Percentiles rank a stretch among this genome's conserved stretches.
These are phyloP conservation scores for Montipora efflorescens DNA, from an alignment of 64 coral and sea anemone genomes.

Conservation along the genomic window DNA sequence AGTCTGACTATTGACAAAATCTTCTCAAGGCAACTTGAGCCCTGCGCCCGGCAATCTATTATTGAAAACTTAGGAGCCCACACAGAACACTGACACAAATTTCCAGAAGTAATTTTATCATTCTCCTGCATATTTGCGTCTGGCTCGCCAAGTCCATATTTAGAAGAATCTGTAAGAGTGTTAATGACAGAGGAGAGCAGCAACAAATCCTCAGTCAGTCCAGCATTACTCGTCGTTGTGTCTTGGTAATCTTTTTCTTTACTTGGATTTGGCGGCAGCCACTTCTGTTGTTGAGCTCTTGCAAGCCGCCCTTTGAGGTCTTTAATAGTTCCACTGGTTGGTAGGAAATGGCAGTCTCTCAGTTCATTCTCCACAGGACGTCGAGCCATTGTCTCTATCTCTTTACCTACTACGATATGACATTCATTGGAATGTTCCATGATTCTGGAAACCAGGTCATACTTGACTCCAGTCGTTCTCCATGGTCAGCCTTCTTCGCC, in stretches of 20 bases:
- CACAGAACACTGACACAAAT: background rate
- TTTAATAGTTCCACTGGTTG: constrained; percentile 28
- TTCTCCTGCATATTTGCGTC: background rate
- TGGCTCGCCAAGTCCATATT: background rate
- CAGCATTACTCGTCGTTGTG: background rate
- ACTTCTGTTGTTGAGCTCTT: constrained; percentile 12
- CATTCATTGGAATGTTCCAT: constrained; percentile 39
- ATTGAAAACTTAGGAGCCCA: background rate
- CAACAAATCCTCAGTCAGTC: constrained; percentile 3
- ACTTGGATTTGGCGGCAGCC: constrained; percentile 5
- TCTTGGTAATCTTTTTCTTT: background rate
- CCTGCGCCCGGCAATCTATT: background rate
- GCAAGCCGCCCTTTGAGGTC: constrained; percentile 29
- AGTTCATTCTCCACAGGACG: constrained; percentile 22
- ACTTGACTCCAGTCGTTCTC: constrained; percentile 43
- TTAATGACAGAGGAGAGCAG: background rate
- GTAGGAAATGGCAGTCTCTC: constrained; percentile 15
- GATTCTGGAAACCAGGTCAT: constrained; percentile 24
- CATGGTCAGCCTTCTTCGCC: background rate
- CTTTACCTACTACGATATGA: background rate
- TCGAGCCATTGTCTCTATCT: constrained; percentile 15
- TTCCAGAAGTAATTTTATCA: background rate
- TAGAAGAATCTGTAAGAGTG: background rate
- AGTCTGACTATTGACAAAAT: background rate
- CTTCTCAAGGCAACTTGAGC: background rate